Conservation (phyloP, 2,113 vertebrate species). For the Hydrochoerus hydrochaeris region DNA sequence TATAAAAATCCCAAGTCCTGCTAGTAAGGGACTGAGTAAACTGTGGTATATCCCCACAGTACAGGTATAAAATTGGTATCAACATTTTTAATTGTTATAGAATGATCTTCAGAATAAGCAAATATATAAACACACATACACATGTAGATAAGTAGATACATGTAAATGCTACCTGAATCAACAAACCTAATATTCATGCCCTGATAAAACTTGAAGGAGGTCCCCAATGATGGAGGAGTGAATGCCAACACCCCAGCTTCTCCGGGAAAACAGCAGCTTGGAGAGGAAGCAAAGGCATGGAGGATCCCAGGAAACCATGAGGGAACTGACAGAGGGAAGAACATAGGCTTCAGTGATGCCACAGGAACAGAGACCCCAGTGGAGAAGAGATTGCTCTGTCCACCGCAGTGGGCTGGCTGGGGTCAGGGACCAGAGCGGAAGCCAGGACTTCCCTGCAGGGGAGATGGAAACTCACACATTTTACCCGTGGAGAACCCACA, state of each 20-base stretch:
- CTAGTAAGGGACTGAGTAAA: neutral
- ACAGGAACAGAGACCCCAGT: neutral
- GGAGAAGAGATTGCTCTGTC: neutral
- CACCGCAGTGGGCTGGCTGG: too few species aligned
- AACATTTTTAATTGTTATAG: neutral
- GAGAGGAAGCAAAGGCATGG: neutral
- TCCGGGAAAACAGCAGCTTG: neutral
- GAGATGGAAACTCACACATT: too few species aligned
- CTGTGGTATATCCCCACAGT: neutral
- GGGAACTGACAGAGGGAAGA: too few species aligned
- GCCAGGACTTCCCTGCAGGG: too few species aligned
- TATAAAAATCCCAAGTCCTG: neutral
- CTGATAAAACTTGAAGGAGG: neutral
- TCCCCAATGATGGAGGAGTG: neutral
- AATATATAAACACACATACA: neutral
- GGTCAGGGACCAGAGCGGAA: too few species aligned
- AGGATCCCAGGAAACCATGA: neutral
- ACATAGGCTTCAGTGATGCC: neutral
- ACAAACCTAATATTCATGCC: neutral
- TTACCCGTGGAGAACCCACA: too few species aligned
- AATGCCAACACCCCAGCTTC: neutral
- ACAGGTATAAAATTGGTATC: neutral
- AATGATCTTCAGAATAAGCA: neutral
- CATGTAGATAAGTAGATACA: neutral
- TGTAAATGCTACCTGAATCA: neutral